Evolutionary conservation across 2,797 vertebrate genomes (phyloP), one percentile per base, ranked within the genome.

Genomic region (Alauda arvensis): DNA sequence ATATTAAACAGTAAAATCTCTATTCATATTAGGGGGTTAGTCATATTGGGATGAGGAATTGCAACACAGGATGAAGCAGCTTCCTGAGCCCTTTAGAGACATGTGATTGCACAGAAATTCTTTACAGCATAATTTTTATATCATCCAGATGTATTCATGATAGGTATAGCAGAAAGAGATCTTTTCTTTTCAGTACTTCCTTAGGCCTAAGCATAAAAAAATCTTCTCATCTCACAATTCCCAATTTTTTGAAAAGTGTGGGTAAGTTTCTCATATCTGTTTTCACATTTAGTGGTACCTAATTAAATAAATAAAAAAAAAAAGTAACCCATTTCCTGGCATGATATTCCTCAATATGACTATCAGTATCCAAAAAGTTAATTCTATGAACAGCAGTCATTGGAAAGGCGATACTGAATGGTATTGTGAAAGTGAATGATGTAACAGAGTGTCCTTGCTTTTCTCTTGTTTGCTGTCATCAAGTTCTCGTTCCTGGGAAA

Each of bases 1-100:
- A 15, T 51, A 90, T 91, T 93, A 83, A 83, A 74, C 65, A 85
- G 83, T 77, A 90, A 90, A 91, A 91, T 83, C 52, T 87, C 37
- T 52, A 60, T 83, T 94, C 56, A 56, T 69, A 69, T 93, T 81
- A 77, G 31, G 20, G 33, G 23, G n/a, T 88, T 92, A 87, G 85
- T 89, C 14, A 51, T 85, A 90, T 88, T 43, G 63, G 67, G 67
- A 76, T 85, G 57, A 74, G 43, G 61, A 89, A 16, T 65, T 84
- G 37, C 10, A 76, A 61, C 34, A 72, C 42, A 85, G 71, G 53
- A 56, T 81, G 61, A 76, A 85, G 77, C 68, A 87, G 63, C 77
- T 89, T 91, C 60, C 63, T 83, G 70, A 85, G 43, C 29, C 39
- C 53, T 78, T 76, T 60, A 85, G 77, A 85, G 77, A 87, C 55